Percentiles rank a stretch among this genome's conserved stretches.
Conservation (phyloP, 37 sponge, comb jelly and placozoan species). For the Eunapius fragilis region DNA sequence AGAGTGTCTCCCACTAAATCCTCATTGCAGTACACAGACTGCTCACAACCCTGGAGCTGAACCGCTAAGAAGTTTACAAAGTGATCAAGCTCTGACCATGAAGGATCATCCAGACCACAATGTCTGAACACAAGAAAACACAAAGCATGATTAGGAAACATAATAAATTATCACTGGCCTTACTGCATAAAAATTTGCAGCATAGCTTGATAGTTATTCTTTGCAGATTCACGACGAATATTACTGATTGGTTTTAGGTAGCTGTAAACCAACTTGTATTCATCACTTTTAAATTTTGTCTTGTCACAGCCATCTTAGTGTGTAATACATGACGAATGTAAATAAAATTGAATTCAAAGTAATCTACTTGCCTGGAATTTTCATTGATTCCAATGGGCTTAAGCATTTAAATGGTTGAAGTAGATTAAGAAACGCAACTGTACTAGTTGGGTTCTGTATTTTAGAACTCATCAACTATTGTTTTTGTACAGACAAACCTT, state of each 20-base stretch:
- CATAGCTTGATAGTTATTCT: too few relatives aligned
- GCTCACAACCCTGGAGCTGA: conserved; percentile 78
- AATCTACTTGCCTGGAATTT: too few relatives aligned
- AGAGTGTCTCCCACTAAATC: conserved; percentile 55
- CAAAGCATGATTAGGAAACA: too few relatives aligned
- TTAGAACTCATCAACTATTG: too few relatives aligned
- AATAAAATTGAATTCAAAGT: too few relatives aligned
- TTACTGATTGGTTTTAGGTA: conserved; percentile 23
- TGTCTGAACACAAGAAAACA: too few relatives aligned
- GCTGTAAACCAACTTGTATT: conserved; percentile 53
- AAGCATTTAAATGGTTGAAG: conserved; percentile 37
- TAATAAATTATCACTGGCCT: too few relatives aligned
- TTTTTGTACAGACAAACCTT: too few relatives aligned
- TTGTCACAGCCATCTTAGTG: conserved; percentile 11
- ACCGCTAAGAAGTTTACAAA: conserved; percentile 82
- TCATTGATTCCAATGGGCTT: conserved; percentile 23
- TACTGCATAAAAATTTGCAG: too few relatives aligned
- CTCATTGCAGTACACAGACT: conserved; percentile 59
- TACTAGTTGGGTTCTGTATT: neutral
- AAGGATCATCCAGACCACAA: conserved; percentile 74
- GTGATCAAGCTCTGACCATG: conserved; percentile 85
- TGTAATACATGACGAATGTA: neutral
- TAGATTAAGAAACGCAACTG: conserved; percentile 34
- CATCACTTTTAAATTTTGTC: conserved; percentile 16
- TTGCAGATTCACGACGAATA: too few relatives aligned